A percentile compares a stretch with the other conserved stretches of the same genome.
Evolutionary conservation across 2,888 invertebrate genomes (phyloP).

Genomic region (Perizoma flavofasciatum): DNA sequence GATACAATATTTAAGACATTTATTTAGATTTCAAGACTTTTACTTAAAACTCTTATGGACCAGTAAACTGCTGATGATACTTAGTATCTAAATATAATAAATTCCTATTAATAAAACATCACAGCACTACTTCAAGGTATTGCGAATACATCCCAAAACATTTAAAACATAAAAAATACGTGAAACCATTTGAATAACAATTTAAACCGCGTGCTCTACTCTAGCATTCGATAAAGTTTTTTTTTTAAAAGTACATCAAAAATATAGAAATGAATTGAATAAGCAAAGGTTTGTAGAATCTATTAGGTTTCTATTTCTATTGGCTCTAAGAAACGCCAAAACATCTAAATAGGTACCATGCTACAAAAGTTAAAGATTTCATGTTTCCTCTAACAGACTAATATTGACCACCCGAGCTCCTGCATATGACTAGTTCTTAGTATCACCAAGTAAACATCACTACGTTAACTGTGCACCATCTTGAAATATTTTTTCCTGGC

Average conservation of each 20-base stretch:
- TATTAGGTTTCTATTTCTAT: constrained; percentile 7
- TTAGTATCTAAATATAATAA: constrained; percentile 40
- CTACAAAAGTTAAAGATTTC: not conserved
- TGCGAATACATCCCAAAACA: constrained; percentile 18
- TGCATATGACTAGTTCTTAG: constrained; percentile 18
- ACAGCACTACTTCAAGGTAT: constrained; percentile 36
- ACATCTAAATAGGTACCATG: constrained; percentile 8
- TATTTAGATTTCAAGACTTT: constrained; percentile 31
- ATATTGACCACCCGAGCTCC: not conserved
- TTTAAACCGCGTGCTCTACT: constrained; percentile 14
- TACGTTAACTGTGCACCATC: not conserved
- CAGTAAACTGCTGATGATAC: constrained; percentile 40
- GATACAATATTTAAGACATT: constrained; percentile 26
- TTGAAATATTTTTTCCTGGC: not conserved
- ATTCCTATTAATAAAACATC: constrained; percentile 36
- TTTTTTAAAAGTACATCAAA: constrained; percentile 2
- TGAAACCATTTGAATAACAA: constrained; percentile 14
- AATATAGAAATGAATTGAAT: constrained; percentile 3
- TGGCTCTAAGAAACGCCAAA: constrained; percentile 22
- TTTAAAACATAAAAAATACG: constrained; percentile 7
- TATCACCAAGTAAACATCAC: not conserved
- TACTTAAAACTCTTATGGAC: constrained; percentile 35
- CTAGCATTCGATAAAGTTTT: not conserved
- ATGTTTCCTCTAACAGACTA: constrained; percentile 12
- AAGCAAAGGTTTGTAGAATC: constrained; percentile 12